These are phyloP conservation scores for Betta splendens DNA, from an alignment of 2,797 vertebrate genomes.

Conservation along the genomic window DNA sequence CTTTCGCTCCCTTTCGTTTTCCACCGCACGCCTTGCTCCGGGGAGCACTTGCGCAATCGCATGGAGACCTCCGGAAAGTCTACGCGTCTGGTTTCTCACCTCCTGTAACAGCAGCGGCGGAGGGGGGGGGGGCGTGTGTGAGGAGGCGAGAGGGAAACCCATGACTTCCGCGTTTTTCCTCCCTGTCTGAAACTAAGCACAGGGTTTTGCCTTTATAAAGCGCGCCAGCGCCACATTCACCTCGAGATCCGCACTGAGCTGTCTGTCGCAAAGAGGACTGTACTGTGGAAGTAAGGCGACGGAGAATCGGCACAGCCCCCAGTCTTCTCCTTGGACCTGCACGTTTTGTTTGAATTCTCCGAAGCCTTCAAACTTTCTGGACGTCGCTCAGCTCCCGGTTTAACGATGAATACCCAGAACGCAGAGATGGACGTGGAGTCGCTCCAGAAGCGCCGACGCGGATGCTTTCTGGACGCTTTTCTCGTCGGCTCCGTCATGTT, in stretches of 20 bases:
- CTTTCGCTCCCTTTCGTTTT: constrained; percentile 58
- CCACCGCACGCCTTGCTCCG: constrained; percentile 16
- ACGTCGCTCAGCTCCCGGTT: neutral
- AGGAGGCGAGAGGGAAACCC: constrained; percentile 72
- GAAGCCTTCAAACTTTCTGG: constrained; percentile 1
- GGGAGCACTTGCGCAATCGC: constrained; percentile 53
- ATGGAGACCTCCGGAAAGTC: constrained; percentile 56
- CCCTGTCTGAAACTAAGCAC: constrained; percentile 19
- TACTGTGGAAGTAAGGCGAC: neutral
- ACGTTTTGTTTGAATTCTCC: neutral
- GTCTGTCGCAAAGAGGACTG: neutral
- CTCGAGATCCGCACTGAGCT: neutral
- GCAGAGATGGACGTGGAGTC: constrained; percentile 69
- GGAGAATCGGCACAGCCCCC: neutral
- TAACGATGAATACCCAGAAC: constrained; percentile 4
- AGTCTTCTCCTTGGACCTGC: no score
- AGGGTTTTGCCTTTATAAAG: neutral
- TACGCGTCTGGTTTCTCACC: constrained; percentile 33
- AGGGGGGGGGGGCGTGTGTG: constrained; percentile 24
- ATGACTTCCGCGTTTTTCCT: constrained; percentile 77
- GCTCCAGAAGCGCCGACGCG: constrained; percentile 43
- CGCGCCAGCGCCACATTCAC: neutral
- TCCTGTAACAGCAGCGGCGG: constrained; percentile 1
- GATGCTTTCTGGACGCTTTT: constrained; percentile 60
- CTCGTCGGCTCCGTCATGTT: constrained; percentile 60